Conservation (phyloP, 2,888 invertebrate species). For the Ormia ochracea region DNA sequence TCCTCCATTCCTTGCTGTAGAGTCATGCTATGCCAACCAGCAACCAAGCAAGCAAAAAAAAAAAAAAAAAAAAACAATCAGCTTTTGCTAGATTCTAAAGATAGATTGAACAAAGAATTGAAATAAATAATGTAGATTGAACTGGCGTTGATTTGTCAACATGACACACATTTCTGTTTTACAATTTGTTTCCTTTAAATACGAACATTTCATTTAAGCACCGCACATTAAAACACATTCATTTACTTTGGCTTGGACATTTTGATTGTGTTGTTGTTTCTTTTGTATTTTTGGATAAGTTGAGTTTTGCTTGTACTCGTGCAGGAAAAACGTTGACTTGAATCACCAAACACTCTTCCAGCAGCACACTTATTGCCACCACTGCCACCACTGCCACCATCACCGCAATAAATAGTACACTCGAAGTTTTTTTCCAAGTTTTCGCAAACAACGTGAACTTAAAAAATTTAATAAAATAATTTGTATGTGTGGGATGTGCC, state of each 20-base stretch:
- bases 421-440: neutral
- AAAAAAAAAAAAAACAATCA: constrained; percentile 6
- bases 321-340: constrained; percentile 19
- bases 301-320: constrained; percentile 10
- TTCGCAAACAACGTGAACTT: too few relatives aligned
- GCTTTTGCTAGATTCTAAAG: constrained; percentile 59
- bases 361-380: constrained; percentile 6
- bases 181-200: constrained; percentile 70
- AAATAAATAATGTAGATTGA: constrained; percentile 61
- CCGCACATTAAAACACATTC: constrained; percentile 56
- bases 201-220: constrained; percentile 45
- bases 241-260: neutral
- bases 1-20: neutral
- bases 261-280: neutral
- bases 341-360: constrained; percentile 7
- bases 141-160: constrained; percentile 63
- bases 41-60: neutral
- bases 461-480: too few relatives aligned
- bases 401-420: too few relatives aligned
- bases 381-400: neutral
- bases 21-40: neutral
- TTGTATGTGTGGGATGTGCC: too few relatives aligned
- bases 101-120: constrained; percentile 55
- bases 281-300: neutral
- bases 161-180: constrained; percentile 63